Conservation (phyloP, 2,888 invertebrate genomes). For the Molanna angustata region DNA sequence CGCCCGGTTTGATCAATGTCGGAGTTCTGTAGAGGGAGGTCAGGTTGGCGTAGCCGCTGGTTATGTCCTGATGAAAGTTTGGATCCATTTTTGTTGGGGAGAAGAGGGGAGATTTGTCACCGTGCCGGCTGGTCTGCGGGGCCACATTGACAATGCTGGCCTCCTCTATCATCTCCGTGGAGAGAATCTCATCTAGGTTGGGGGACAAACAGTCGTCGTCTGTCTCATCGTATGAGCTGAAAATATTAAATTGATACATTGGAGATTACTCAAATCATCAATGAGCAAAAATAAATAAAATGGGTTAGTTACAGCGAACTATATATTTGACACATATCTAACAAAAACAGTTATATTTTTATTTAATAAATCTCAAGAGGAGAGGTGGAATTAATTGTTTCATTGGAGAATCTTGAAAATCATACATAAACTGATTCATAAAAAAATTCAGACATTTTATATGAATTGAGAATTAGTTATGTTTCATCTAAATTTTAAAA, state of each 20-base stretch:
- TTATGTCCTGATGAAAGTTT: constrained; percentile 27
- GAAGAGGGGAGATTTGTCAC: constrained; percentile 34
- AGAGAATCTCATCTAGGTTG: constrained; percentile 62
- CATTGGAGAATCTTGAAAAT: no score
- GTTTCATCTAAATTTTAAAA: no score
- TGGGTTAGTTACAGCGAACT: no score
- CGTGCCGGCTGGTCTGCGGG: constrained; percentile 31
- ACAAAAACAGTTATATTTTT: no score
- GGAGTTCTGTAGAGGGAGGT: constrained; percentile 52
- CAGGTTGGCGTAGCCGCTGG: constrained; percentile 44
- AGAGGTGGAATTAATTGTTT: no score
- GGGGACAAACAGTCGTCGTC: constrained; percentile 68
- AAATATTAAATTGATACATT: constrained; percentile 38
- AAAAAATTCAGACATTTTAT: no score
- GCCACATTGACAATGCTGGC: constrained; percentile 42
- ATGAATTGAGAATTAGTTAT: no score
- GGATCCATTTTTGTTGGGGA: constrained; percentile 35
- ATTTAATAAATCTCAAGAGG: no score
- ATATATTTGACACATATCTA: no score
- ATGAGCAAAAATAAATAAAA: no score
- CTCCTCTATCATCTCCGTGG: constrained; percentile 49
- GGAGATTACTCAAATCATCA: no score
- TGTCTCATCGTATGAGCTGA: constrained; percentile 68
- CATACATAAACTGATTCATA: no score
- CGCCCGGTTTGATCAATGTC: constrained; percentile 33